Conservation (phyloP, 2,888 invertebrate species). For the Mesoligia furuncula region DNA sequence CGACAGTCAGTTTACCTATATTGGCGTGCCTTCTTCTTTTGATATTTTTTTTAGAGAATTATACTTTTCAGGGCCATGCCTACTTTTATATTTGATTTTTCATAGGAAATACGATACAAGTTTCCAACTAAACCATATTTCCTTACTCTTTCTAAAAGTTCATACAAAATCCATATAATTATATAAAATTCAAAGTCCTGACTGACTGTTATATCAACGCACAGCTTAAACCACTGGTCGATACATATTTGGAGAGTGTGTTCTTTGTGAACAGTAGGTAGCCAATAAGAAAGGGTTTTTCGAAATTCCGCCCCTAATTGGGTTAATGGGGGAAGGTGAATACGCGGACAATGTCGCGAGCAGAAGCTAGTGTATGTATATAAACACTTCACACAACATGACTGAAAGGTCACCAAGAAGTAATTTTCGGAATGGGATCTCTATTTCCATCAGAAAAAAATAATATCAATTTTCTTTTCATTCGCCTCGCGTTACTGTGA, state of each 20-base stretch:
- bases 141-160: not conserved
- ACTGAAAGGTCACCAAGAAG: not conserved
- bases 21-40: not conserved
- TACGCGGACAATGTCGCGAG: too few relatives aligned
- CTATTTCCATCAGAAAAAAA: conserved; percentile 6
- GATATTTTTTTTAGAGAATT: conserved; percentile 6
- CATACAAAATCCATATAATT: not conserved
- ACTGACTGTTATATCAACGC: too few relatives aligned
- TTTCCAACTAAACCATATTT: not conserved
- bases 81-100: not conserved
- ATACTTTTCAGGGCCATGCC: too few relatives aligned
- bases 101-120: not conserved
- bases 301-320: too few relatives aligned
- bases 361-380: not conserved
- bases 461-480: conserved; percentile 23
- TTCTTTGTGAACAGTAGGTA: too few relatives aligned
- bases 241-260: too few relatives aligned
- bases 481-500: conserved; percentile 28
- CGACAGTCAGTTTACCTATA: conserved; percentile 4
- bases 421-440: not conserved
- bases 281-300: too few relatives aligned
- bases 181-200: not conserved
- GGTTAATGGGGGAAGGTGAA: too few relatives aligned
- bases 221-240: too few relatives aligned
- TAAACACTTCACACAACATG: not conserved